Percentiles rank a stretch among this genome's conserved stretches.
Evolutionary conservation across 1,140 invertebrate genomes (phyloP).

Genomic region (Aphelenchoides avenae): DNA sequence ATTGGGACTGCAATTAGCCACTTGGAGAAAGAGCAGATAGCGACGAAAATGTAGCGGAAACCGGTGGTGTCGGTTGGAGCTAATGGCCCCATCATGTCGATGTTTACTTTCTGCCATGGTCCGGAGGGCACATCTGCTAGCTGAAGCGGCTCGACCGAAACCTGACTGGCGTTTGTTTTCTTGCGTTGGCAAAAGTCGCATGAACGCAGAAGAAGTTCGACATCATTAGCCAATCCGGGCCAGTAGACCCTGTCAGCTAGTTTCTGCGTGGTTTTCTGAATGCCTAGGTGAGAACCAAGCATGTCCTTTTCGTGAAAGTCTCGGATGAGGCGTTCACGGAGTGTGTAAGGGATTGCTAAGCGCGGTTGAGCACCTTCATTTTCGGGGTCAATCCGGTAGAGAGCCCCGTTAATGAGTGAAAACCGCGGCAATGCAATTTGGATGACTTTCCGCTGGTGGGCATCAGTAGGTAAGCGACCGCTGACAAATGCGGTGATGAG

Average conservation of each 20-base stretch:
- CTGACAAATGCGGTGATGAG: no score
- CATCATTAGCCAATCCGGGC: slow-evolving; percentile 1
- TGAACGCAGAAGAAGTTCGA: background rate
- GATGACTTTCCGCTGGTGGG: no score
- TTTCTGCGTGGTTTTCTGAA: slow-evolving; percentile 10
- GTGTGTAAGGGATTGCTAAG: background rate
- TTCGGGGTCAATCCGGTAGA: background rate
- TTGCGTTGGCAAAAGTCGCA: slow-evolving; percentile 10
- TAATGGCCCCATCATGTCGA: no score
- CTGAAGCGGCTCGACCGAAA: no score
- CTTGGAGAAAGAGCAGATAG: slow-evolving; percentile 13
- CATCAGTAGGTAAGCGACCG: no score
- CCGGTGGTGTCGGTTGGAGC: no score
- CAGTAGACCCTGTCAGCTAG: slow-evolving; percentile 6
- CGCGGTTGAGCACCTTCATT: background rate
- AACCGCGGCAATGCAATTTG: no score
- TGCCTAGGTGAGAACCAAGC: background rate
- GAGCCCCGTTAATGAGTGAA: no score
- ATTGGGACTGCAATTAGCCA: slow-evolving; percentile 5
- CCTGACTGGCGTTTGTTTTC: no score
- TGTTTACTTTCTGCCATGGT: no score
- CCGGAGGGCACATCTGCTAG: no score
- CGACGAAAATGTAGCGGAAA: slow-evolving; percentile 14
- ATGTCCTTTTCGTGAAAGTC: slow-evolving; percentile 10
- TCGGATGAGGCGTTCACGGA: background rate